phyloP scores from a whole-genome alignment of 2,113 vertebrate species.

The Ceyx cyanopectus region DNA sequence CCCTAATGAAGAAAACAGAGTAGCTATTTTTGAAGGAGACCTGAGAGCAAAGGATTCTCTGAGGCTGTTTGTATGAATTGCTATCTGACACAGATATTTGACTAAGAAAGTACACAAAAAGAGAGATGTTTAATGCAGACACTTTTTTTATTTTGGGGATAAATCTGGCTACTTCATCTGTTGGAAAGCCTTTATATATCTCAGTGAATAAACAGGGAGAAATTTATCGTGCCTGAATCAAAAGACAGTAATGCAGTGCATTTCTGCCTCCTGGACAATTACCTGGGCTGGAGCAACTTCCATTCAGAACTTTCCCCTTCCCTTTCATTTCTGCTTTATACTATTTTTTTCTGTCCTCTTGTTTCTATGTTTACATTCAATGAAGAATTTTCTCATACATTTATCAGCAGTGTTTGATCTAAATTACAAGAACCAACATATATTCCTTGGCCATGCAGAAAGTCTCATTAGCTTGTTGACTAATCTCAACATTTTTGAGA shows the following conservation, averaged over 20 bases:
- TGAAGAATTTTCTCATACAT: not conserved
- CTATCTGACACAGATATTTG: not conserved
- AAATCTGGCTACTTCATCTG: not conserved
- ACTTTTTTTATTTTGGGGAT: not conserved
- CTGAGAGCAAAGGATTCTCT: not conserved
- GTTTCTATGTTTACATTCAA: not conserved
- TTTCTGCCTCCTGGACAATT: not conserved
- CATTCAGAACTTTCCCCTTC: not conserved
- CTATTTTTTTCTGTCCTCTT: not conserved
- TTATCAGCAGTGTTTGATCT: slow-evolving; percentile 6
- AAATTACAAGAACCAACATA: not conserved
- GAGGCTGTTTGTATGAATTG: not conserved
- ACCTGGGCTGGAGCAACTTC: not conserved
- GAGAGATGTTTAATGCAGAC: not conserved
- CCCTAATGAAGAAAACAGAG: not conserved
- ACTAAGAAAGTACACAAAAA: not conserved
- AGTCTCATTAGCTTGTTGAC: slow-evolving; percentile 48
- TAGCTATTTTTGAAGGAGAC: not conserved
- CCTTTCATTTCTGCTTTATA: not conserved
- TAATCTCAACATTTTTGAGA: not conserved
- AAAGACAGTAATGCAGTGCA: not conserved
- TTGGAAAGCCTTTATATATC: not conserved
- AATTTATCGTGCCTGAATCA: slow-evolving; percentile 6
- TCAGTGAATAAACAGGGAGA: not conserved
- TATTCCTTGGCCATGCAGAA: not conserved